Evolutionary conservation across 2,888 invertebrate genomes (phyloP).

Genomic region (Eupithecia dodoneata): DNA sequence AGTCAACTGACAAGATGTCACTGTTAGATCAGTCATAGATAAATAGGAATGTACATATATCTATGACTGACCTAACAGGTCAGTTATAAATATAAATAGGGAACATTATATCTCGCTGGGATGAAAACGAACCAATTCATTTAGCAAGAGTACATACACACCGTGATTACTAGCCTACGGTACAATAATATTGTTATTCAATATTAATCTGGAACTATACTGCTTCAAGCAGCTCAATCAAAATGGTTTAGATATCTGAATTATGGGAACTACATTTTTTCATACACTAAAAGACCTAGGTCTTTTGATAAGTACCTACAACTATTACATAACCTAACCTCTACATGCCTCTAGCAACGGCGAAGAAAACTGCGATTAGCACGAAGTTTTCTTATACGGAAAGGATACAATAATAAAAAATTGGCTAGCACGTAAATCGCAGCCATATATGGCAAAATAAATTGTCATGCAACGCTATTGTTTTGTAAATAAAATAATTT

Average conservation of each 20-base stretch:
- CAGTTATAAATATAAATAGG: too few species aligned
- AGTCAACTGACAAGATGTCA: not conserved
- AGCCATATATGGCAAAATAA: not conserved
- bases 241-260: not conserved
- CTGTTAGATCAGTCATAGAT: not conserved
- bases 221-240: not conserved
- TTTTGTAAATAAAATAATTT: conserved; percentile 15
- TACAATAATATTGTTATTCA: too few species aligned
- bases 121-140: not conserved
- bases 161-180: not conserved
- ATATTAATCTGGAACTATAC: not conserved
- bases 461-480: not conserved
- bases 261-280: not conserved
- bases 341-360: conserved; percentile 26
- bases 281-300: conserved; percentile 28
- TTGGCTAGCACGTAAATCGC: not conserved
- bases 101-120: not conserved
- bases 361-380: conserved; percentile 54
- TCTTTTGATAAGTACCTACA: conserved; percentile 46
- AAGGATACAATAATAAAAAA: conserved; percentile 6
- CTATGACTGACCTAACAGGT: too few species aligned
- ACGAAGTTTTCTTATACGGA: conserved; percentile 35
- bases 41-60: too few species aligned
- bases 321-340: conserved; percentile 79
- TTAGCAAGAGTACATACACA: not conserved